Base-by-base conservation (phyloP, 2,113 vertebrate species). In the Sterna hirundo region DNA sequence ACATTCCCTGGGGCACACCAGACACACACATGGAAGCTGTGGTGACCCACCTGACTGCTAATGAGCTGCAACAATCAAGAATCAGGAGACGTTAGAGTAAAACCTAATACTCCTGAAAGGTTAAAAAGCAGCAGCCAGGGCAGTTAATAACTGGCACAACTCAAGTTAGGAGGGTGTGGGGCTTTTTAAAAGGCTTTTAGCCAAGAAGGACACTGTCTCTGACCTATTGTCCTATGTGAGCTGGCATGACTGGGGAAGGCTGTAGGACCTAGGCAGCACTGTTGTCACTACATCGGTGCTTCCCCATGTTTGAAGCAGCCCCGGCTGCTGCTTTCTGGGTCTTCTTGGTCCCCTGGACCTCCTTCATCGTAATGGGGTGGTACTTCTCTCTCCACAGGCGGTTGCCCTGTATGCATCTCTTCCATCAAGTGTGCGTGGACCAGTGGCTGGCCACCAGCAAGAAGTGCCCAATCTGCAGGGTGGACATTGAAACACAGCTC, bases 401-500 rank as follows among this genome's bases (percentile, higher is more conserved):
- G 90, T 98, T 99, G 83, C 99, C 99, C 86, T 99, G 99, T 97
- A 99, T 99, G 99, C 99, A 99, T 97, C 99, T 99, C 96, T 99
- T 99, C 97, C 99, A 99, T 95, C 99, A 99, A 98, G 98, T 98
- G 83, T 99, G 99, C 5, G 99, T 99, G 97, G 99, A 99, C 98
- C 99, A 99, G 97, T 99, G 99, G 99, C 98, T 99, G 97, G 99
- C 99, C 93, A 99, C 99, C 97, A 99, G 99, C 98, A 99, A 99
- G 98, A 99, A 99, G 98, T 99, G 99, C 98, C 99, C 99, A 11
- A 99, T 99, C 98, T 99, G 99, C 98, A 98, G 99, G 92, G 99
- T 99, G 98, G 99, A 99, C 98, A 99, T 99, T 98, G 99, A 99
- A 98, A 99, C 99, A 97, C 99, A 99, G 95, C 99, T 99, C 72